A percentile compares a stretch with the other conserved stretches of the same genome.
These are phyloP conservation scores for Andrena chrysosceles DNA, from an alignment of 2,888 invertebrate genomes.

Conservation along the genomic window DNA sequence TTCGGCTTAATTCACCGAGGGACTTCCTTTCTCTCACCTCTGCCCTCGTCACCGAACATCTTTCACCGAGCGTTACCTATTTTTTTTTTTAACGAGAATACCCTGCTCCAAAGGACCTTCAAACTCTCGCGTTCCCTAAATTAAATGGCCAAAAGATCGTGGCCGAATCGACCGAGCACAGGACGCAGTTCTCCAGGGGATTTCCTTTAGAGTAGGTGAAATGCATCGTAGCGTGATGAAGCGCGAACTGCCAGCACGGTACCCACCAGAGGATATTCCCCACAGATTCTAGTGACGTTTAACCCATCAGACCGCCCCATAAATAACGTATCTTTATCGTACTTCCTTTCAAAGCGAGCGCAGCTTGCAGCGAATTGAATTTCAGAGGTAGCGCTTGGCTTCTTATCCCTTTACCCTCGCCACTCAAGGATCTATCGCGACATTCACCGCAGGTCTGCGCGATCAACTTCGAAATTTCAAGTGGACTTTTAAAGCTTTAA, in stretches of 20 bases:
- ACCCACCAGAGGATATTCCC: constrained; percentile 20
- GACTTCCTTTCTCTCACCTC: neutral
- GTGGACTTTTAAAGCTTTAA: neutral
- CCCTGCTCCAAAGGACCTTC: neutral
- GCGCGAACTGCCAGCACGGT: neutral
- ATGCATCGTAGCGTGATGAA: constrained; percentile 10
- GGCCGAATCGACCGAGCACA: neutral
- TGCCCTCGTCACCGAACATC: neutral
- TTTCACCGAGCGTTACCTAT: neutral
- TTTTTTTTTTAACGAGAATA: no score
- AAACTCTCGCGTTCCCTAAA: neutral
- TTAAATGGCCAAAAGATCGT: constrained; percentile 8
- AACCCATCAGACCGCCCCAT: constrained; percentile 16
- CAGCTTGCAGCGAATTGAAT: constrained; percentile 23
- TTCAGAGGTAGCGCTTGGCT: neutral
- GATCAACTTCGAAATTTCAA: neutral
- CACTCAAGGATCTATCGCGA: neutral
- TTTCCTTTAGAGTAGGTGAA: neutral
- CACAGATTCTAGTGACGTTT: constrained; percentile 13
- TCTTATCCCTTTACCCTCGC: neutral
- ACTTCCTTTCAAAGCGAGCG: constrained; percentile 9
- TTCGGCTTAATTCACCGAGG: constrained; percentile 21
- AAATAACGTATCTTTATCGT: constrained; percentile 25
- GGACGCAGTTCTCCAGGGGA: constrained; percentile 1
- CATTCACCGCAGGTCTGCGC: neutral